phyloP scores from a whole-genome alignment of 2,113 vertebrate genomes.

The Campylorhamphus procurvoides region DNA sequence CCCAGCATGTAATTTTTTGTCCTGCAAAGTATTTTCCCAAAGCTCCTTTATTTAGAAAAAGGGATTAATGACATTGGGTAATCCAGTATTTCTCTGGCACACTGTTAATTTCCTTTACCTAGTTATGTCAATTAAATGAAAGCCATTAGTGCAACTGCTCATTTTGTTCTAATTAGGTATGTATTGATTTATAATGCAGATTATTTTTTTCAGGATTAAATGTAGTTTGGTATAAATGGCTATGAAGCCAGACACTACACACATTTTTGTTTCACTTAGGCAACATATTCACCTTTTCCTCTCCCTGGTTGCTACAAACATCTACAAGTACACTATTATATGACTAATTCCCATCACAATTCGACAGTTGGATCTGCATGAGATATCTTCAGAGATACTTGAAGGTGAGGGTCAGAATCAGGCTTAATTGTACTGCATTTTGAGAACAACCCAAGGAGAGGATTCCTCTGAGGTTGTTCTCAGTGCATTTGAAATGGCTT shows the following conservation, averaged over 20 bases:
- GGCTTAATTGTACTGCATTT: not conserved
- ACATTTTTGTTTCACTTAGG: not conserved
- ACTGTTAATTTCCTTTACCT: constrained; percentile 18
- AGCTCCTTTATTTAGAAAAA: constrained; percentile 10
- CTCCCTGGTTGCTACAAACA: not conserved
- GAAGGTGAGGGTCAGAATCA: not conserved
- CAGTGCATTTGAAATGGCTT: not conserved
- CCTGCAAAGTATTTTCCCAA: constrained; percentile 13
- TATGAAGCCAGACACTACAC: not conserved
- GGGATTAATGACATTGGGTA: constrained; percentile 25
- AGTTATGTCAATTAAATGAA: constrained; percentile 45
- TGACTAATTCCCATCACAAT: not conserved
- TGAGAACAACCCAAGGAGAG: not conserved
- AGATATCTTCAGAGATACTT: not conserved
- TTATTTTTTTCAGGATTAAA: constrained; percentile 19
- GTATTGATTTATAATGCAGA: constrained; percentile 31
- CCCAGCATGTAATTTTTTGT: not conserved
- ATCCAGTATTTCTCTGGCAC: constrained; percentile 17
- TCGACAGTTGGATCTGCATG: not conserved
- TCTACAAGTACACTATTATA: not conserved
- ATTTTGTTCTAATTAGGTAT: constrained; percentile 28
- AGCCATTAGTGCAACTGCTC: not conserved
- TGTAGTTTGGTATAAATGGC: not conserved
- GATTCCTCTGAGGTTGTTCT: not conserved
- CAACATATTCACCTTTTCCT: not conserved